Percentiles rank a stretch among this genome's conserved stretches.
These are phyloP conservation scores for Chaetops frenatus DNA, from an alignment of 2,113 vertebrate species.

Conservation along the genomic window DNA sequence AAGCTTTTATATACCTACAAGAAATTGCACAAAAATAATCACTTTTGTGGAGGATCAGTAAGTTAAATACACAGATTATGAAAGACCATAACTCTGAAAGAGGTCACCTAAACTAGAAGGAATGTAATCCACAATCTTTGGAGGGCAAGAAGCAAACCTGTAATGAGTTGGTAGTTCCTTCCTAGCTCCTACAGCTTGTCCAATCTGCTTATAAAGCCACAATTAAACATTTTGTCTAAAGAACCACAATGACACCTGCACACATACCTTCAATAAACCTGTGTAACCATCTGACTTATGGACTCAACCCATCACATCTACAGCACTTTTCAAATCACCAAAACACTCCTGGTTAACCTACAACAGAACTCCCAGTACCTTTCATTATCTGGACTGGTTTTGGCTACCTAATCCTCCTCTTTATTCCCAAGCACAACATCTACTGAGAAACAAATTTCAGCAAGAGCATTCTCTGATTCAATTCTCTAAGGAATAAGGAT, in stretches of 20 bases:
- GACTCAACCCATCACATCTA: not conserved
- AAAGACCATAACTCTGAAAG: not conserved
- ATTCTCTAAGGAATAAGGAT: accelerated
- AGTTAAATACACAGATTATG: not conserved
- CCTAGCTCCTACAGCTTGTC: not conserved
- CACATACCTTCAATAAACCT: not conserved
- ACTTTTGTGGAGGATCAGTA: not conserved
- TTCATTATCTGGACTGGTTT: not conserved
- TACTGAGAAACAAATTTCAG: not conserved
- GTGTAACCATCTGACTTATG: not conserved
- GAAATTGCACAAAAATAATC: not conserved
- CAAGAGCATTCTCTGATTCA: not conserved
- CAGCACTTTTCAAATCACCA: not conserved
- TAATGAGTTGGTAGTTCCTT: not conserved
- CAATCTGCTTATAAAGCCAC: not conserved
- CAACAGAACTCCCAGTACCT: not conserved
- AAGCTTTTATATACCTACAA: not conserved
- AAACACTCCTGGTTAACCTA: not conserved
- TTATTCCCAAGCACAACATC: not conserved
- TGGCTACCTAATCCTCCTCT: not conserved
- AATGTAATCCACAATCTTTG: not conserved
- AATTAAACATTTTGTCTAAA: not conserved
- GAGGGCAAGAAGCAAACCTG: not conserved
- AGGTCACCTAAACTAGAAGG: not conserved
- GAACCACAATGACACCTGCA: not conserved